A percentile compares a stretch with the other conserved stretches of the same genome.
phyloP scores from a whole-genome alignment of 2,888 invertebrate genomes.

The Pterostichus madidus region DNA sequence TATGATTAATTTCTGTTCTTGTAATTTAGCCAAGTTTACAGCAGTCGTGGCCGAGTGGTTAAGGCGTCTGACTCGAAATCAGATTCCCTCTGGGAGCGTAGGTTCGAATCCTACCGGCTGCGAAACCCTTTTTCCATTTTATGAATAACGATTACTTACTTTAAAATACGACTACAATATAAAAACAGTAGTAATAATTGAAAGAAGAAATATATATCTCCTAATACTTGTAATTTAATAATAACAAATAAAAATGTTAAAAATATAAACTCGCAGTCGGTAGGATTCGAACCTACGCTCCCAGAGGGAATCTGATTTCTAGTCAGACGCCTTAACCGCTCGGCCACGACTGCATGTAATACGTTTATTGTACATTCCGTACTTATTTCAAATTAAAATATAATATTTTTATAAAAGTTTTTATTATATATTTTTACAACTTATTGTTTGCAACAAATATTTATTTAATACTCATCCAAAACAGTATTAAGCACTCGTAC shows the following conservation, averaged over 20 bases:
- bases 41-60: conserved; percentile 93
- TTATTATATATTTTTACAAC: neutral
- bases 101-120: conserved; percentile 94
- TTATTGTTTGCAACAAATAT: too few species aligned
- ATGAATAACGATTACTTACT: neutral
- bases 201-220: too few species aligned
- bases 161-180: too few species aligned
- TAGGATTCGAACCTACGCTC: conserved; percentile 95
- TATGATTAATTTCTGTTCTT: too few species aligned
- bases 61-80: conserved; percentile 94
- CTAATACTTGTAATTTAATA: too few species aligned
- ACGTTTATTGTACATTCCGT: neutral
- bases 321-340: conserved; percentile 94
- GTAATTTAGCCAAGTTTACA: neutral
- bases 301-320: conserved; percentile 94
- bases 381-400: neutral
- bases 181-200: too few species aligned
- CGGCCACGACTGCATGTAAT: conserved; percentile 86
- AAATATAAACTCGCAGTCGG: conserved; percentile 83
- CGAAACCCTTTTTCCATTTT: conserved; percentile 74
- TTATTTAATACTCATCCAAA: too few species aligned
- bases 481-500: too few species aligned
- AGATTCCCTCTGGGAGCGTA: conserved; percentile 95
- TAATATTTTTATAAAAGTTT: neutral
- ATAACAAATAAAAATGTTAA: conserved; percentile 34